A percentile compares a stretch with the other conserved stretches of the same genome.
These are phyloP conservation scores for Mercenaria mercenaria DNA, from an alignment of 1,140 invertebrate genomes.

Conservation along the genomic window DNA sequence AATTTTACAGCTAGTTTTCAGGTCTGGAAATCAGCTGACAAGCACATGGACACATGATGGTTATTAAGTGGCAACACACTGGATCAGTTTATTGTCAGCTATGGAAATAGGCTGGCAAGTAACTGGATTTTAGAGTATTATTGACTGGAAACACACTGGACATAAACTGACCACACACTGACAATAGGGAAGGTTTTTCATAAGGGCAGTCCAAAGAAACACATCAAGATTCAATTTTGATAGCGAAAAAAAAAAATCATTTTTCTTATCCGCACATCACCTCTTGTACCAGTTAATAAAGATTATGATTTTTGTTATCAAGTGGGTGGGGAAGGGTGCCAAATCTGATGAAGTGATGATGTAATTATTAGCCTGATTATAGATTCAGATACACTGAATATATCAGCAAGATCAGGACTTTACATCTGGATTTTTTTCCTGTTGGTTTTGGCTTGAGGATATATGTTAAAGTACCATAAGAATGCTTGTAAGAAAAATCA, in stretches of 20 bases:
- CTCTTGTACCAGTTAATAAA: background rate
- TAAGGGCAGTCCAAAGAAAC: too few species aligned
- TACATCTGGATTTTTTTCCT: background rate
- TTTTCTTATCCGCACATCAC: background rate
- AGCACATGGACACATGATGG: too few species aligned
- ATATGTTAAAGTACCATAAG: background rate
- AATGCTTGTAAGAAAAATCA: too few species aligned
- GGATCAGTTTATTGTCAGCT: too few species aligned
- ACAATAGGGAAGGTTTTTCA: too few species aligned
- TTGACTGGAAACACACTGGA: too few species aligned
- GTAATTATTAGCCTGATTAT: slow-evolving; percentile 7
- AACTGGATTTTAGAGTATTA: too few species aligned
- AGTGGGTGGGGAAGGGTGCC: slow-evolving; percentile 17
- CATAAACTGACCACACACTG: too few species aligned
- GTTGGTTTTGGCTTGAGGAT: background rate
- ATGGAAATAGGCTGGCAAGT: too few species aligned
- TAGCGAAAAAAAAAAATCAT: background rate
- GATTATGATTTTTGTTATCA: slow-evolving; percentile 12
- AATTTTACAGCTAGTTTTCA: too few species aligned
- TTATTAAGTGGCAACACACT: too few species aligned
- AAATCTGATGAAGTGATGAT: slow-evolving; percentile 27
- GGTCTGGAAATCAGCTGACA: too few species aligned
- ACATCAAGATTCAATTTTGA: background rate
- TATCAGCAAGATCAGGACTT: background rate
- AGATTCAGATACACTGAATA: background rate